Evolutionary conservation across 2,113 vertebrate species (phyloP).

Genomic region (Lepus europaeus): DNA sequence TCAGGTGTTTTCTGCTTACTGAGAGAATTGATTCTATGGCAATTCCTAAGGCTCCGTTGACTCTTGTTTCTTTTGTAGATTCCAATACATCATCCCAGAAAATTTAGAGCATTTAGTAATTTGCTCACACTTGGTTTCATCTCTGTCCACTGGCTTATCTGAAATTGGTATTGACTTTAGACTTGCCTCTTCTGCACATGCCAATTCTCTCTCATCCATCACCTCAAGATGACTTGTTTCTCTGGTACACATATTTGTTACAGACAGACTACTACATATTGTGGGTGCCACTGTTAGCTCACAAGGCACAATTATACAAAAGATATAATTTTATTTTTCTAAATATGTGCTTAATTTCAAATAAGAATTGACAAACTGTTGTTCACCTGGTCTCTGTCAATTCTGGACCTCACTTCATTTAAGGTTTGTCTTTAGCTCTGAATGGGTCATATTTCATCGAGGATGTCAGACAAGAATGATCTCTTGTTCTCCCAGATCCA

Average conservation of each 20-base stretch:
- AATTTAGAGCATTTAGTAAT: neutral
- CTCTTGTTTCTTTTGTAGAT: neutral
- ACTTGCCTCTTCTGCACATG: neutral
- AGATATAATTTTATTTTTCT: conserved; percentile 17
- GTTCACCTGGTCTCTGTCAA: neutral
- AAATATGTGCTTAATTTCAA: neutral
- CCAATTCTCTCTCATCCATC: neutral
- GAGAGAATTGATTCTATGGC: neutral
- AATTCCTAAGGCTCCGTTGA: neutral
- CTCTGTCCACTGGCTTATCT: neutral
- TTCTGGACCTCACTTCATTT: neutral
- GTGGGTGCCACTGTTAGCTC: neutral
- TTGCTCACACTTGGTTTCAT: neutral
- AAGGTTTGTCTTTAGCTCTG: neutral
- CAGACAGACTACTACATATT: neutral
- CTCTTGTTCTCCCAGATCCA: neutral
- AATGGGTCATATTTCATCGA: neutral
- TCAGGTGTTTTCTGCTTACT: neutral
- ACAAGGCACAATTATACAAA: neutral
- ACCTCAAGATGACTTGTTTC: neutral
- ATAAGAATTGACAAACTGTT: neutral
- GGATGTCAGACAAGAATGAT: neutral
- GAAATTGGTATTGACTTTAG: neutral
- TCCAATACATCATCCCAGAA: neutral
- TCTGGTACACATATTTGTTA: neutral